phyloP scores from a whole-genome alignment of 2,888 invertebrate species.

The Azorinus chamasolen region DNA sequence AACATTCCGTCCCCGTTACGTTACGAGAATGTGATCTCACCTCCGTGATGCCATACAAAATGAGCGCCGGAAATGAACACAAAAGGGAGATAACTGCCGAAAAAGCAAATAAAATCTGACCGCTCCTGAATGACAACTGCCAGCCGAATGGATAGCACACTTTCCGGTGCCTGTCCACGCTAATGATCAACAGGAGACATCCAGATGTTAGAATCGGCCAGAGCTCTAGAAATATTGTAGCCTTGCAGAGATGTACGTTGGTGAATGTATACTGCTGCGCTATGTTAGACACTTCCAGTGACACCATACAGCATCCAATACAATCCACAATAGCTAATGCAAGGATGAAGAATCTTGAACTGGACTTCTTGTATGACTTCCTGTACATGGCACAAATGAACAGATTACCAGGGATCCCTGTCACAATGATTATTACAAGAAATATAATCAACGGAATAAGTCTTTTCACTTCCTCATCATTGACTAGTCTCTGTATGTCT shows the following conservation, averaged over 20 bases:
- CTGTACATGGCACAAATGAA: conserved; percentile 37
- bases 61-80: conserved; percentile 48
- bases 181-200: conserved; percentile 36
- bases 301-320: conserved; percentile 40
- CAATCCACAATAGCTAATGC: conserved; percentile 53
- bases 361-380: conserved; percentile 26
- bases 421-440: conserved; percentile 35
- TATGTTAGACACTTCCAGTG: conserved; percentile 48
- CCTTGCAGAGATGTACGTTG: conserved; percentile 47
- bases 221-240: conserved; percentile 53
- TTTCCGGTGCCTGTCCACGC: conserved; percentile 47
- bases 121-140: conserved; percentile 45
- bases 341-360: conserved; percentile 45
- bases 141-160: conserved; percentile 44
- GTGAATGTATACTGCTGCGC: conserved; percentile 45
- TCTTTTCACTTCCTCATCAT: conserved; percentile 30
- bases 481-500: too few relatives aligned
- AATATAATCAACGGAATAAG: conserved; percentile 31
- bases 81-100: conserved; percentile 26
- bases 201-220: conserved; percentile 51
- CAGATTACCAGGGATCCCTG: conserved; percentile 53
- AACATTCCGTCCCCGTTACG: conserved; percentile 45
- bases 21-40: conserved; percentile 19
- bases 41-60: conserved; percentile 48
- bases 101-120: conserved; percentile 14